Conservation (phyloP, 2,888 invertebrate species). For the Arctia plantaginis region DNA sequence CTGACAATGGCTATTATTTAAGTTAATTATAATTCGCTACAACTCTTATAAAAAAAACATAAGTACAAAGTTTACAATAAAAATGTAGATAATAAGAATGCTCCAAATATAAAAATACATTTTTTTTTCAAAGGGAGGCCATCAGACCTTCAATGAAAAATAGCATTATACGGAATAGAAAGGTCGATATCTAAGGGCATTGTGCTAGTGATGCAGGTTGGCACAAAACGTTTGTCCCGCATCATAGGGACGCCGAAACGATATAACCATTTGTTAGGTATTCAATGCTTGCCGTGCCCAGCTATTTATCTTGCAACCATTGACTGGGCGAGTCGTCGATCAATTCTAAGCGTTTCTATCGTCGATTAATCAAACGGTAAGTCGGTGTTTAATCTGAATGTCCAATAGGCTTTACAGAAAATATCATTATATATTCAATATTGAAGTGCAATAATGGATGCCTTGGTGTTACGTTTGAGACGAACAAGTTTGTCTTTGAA, state of each 20-base stretch:
- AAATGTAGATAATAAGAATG: not conserved
- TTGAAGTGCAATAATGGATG: not conserved
- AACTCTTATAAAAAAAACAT: too few species aligned
- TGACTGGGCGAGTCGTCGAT: constrained; percentile 72
- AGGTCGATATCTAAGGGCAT: constrained; percentile 59
- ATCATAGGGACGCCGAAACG: constrained; percentile 59
- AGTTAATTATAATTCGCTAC: too few species aligned
- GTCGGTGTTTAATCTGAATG: constrained; percentile 50
- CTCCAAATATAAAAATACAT: constrained; percentile 18
- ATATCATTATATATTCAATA: constrained; percentile 28
- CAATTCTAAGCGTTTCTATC: constrained; percentile 65
- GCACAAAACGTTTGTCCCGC: constrained; percentile 69
- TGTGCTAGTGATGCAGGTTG: constrained; percentile 71
- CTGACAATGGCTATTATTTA: too few species aligned
- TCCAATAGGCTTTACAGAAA: constrained; percentile 31
- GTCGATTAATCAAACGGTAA: constrained; percentile 69
- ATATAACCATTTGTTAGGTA: constrained; percentile 76
- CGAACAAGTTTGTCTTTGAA: not conserved
- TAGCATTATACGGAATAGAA: constrained; percentile 54
- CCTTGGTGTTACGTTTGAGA: not conserved
- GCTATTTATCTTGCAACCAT: constrained; percentile 74
- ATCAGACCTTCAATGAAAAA: constrained; percentile 53
- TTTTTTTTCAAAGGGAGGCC: constrained; percentile 7
- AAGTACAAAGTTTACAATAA: not conserved
- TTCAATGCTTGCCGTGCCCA: constrained; percentile 67